Percentiles rank a stretch among this genome's conserved stretches.
These are phyloP conservation scores for Neuroterus valhalla DNA, from an alignment of 1,140 invertebrate species.

Conservation along the genomic window DNA sequence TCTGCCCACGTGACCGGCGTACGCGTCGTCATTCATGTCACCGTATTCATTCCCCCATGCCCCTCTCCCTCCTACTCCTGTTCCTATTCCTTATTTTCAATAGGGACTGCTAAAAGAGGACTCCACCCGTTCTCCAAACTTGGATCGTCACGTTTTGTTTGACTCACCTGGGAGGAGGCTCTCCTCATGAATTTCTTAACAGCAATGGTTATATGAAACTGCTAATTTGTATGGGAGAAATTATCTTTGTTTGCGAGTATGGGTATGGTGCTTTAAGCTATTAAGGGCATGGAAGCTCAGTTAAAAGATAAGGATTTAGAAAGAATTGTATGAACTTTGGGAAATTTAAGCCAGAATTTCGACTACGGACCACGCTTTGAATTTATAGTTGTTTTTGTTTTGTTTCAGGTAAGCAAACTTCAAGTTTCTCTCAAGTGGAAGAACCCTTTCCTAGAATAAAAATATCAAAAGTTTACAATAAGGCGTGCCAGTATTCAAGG, in stretches of 20 bases:
- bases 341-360: too few relatives aligned
- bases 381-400: constrained; percentile 38
- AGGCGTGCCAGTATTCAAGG: background rate
- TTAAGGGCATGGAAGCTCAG: background rate
- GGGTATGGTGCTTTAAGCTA: constrained; percentile 27
- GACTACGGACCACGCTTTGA: too few relatives aligned
- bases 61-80: constrained; percentile 36
- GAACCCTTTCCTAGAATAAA: too few relatives aligned
- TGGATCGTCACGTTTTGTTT: too few relatives aligned
- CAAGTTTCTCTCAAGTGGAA: too few relatives aligned
- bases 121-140: too few relatives aligned
- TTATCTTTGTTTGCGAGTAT: too few relatives aligned
- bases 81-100: background rate
- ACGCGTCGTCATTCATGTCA: constrained; percentile 72
- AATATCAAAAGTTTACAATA: too few relatives aligned
- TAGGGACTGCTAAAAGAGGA: background rate
- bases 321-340: constrained; percentile 17
- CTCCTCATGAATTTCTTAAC: constrained; percentile 49
- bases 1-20: constrained; percentile 71
- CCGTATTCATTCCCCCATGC: constrained; percentile 38
- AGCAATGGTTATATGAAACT: too few relatives aligned
- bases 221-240: too few relatives aligned
- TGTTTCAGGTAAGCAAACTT: constrained; percentile 64
- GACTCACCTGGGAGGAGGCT: too few relatives aligned
- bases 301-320: background rate